These are phyloP conservation scores for Nicator chloris DNA, from an alignment of 2,113 vertebrate species.

Conservation along the genomic window DNA sequence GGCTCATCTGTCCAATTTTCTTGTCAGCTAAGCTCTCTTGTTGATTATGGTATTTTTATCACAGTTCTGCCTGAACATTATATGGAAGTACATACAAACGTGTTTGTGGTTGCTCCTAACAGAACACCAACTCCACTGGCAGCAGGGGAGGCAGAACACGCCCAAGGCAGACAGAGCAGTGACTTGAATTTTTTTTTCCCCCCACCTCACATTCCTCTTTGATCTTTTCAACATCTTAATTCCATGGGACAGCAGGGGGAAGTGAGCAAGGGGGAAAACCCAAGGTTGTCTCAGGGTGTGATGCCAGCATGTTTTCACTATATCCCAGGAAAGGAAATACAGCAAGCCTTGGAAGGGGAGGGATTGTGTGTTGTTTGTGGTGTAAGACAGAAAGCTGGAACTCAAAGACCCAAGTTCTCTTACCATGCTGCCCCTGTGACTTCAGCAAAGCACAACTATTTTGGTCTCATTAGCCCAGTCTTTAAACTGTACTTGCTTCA, in stretches of 20 bases:
- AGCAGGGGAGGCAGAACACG: neutral
- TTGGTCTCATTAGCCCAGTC: neutral
- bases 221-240: neutral
- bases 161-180: neutral
- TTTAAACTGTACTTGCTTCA: conserved; percentile 14
- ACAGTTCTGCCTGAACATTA: neutral
- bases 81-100: neutral
- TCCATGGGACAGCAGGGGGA: neutral
- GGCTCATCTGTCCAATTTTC: neutral
- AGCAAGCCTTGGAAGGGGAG: neutral
- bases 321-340: neutral
- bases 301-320: neutral
- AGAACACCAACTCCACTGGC: neutral
- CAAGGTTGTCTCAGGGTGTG: neutral
- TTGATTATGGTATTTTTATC: neutral
- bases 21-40: neutral
- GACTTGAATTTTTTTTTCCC: neutral
- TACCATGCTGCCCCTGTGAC: neutral
- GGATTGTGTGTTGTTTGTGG: neutral
- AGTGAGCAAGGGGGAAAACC: neutral
- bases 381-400: neutral
- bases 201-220: neutral
- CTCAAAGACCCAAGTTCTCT: neutral
- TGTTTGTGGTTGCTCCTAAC: neutral
- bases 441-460: neutral